Evolutionary conservation across 2,888 invertebrate genomes (phyloP), one percentile per base, ranked within the genome.

Genomic region (Metellina segmentata): DNA sequence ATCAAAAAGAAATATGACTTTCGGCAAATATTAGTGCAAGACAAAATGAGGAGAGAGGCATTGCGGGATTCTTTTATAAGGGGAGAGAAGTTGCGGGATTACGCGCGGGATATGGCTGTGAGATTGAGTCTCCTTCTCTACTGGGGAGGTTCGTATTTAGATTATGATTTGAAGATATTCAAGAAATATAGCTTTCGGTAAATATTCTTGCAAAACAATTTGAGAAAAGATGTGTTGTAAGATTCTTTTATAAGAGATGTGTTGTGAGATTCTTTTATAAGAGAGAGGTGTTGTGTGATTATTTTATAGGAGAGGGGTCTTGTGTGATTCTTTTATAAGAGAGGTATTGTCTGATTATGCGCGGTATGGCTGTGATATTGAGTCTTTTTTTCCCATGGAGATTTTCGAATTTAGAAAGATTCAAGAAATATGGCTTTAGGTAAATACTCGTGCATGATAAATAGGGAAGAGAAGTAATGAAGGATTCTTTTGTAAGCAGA

Each of bases 361-460:
- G 9, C 16, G 34, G 34, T 34, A 4, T 34, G 34, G 34, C 34
- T 34, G 34, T 34, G 34, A 34, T 7, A 8, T 61, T 5, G 61
- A 5, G 61, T 61, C 16, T 61, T 61, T 61, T 53, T 11, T 53
- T 5, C 9, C 13, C 13, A 13, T 61, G 61, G 6, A 13, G 61
- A 13, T 61, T 4, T n/a, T n/a, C n/a, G n/a, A n/a, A n/a, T n/a
- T n/a, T n/a, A n/a, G n/a, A n/a, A n/a, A n/a, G n/a, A n/a, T n/a
- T n/a, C n/a, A n/a, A n/a, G n/a, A n/a, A n/a, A n/a, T n/a, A n/a
- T n/a, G n/a, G n/a, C n/a, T n/a, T n/a, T n/a, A n/a, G n/a, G n/a
- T n/a, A n/a, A n/a, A 81, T 74, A 88, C 81, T 88, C n/a, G 72
- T 19, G 49, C 72, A 70, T 75, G 81, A 81, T 75, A 82, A 82